Conservation (phyloP, 1,140 invertebrate genomes). For the Pteromalus puparum region DNA sequence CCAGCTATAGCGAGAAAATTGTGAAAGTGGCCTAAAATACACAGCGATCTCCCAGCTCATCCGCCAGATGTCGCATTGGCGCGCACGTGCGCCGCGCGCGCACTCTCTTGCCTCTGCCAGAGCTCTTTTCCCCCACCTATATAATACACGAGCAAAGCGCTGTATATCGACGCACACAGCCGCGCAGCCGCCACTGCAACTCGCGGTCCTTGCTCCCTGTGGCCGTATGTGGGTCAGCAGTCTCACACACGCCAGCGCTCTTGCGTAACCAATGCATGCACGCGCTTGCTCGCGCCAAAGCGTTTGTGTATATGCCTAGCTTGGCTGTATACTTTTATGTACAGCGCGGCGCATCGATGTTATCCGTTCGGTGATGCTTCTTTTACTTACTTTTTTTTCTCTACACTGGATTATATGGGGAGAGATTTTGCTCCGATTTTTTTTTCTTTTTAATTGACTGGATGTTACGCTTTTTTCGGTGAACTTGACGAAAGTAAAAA, state of each 20-base stretch:
- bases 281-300: conserved; percentile 53
- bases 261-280: conserved; percentile 75
- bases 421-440: background rate
- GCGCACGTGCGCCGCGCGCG: conserved; percentile 47
- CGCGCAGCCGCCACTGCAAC: conserved; percentile 21
- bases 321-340: conserved; percentile 48
- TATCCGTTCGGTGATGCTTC: background rate
- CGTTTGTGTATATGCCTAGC: background rate
- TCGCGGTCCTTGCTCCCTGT: conserved; percentile 73
- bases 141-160: background rate
- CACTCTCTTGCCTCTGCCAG: conserved; percentile 22
- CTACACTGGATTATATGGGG: background rate
- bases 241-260: conserved; percentile 74
- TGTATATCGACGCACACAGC: conserved; percentile 42
- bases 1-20: background rate
- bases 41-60: conserved; percentile 17
- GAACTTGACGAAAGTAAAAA: too few species aligned
- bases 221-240: conserved; percentile 75
- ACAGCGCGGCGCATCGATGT: background rate
- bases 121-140: background rate
- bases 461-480: too few species aligned
- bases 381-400: conserved; percentile 37
- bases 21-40: conserved; percentile 7
- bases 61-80: conserved; percentile 62
- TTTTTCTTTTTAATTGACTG: background rate